Evolutionary conservation across 92 coral and sea anemone genomes (phyloP).

Genomic region (Zoanthus sociatus): DNA sequence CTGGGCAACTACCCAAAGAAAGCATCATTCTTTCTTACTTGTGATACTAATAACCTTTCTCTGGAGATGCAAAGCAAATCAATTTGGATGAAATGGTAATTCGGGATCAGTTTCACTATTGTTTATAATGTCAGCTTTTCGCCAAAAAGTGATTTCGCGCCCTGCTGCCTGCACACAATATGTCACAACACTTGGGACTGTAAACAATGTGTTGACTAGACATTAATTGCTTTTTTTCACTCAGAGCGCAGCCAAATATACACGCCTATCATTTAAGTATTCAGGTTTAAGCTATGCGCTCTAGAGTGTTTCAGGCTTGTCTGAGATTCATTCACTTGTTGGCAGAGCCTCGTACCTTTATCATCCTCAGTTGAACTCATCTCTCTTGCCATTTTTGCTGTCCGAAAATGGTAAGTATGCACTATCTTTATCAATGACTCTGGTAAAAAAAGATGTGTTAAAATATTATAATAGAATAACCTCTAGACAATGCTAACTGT

Average conservation of each 20-base stretch:
- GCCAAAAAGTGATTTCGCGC: background rate
- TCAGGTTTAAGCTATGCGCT: background rate
- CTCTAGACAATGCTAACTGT: background rate
- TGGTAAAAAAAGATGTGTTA: background rate
- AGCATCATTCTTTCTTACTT: background rate
- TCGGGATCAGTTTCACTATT: background rate
- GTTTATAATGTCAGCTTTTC: slow-evolving; percentile 2
- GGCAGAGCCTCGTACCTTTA: background rate
- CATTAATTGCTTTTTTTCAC: background rate
- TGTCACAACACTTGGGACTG: background rate
- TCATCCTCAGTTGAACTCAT: background rate
- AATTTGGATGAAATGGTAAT: background rate
- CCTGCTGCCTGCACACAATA: background rate
- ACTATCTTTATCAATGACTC: background rate
- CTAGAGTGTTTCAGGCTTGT: background rate
- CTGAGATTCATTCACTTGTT: background rate
- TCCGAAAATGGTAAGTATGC: background rate
- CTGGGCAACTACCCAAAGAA: background rate
- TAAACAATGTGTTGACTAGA: background rate
- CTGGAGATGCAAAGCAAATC: background rate
- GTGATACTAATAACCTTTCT: background rate
- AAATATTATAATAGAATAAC: background rate
- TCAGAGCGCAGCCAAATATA: background rate
- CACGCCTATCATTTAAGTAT: background rate
- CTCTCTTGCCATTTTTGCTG: background rate